Percentiles rank a stretch among this genome's conserved stretches.
These are phyloP conservation scores for Todiramphus saurophagus DNA, from an alignment of 2,113 vertebrate species.

Conservation along the genomic window DNA sequence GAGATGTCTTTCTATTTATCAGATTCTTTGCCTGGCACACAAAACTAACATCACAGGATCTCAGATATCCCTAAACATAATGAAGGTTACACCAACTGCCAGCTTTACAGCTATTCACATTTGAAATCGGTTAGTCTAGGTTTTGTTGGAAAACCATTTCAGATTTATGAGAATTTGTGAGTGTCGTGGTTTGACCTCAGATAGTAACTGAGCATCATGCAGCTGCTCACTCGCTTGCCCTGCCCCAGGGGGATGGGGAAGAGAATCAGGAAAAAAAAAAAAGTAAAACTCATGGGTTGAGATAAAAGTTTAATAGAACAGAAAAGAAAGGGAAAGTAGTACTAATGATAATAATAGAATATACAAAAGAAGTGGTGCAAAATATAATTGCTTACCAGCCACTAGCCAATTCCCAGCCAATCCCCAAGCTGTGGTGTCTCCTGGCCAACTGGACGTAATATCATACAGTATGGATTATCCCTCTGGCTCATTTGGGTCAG, in stretches of 20 bases:
- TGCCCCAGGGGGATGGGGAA: neutral
- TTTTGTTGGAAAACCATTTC: neutral
- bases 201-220: neutral
- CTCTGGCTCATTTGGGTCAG: neutral
- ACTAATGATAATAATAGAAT: neutral
- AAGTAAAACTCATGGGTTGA: no score
- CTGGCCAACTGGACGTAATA: neutral
- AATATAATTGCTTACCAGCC: neutral
- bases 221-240: neutral
- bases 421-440: neutral
- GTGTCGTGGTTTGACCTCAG: neutral
- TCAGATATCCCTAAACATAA: neutral
- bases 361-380: neutral
- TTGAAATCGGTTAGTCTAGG: neutral
- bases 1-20: neutral
- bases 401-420: neutral
- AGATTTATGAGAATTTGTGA: neutral
- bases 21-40: neutral
- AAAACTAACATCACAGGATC: neutral
- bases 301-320: neutral
- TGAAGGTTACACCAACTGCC: neutral
- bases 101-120: neutral
- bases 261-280: neutral
- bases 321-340: neutral
- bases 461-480: neutral